Conservation (phyloP, 1,140 invertebrate genomes). For the Bombus turneri region DNA sequence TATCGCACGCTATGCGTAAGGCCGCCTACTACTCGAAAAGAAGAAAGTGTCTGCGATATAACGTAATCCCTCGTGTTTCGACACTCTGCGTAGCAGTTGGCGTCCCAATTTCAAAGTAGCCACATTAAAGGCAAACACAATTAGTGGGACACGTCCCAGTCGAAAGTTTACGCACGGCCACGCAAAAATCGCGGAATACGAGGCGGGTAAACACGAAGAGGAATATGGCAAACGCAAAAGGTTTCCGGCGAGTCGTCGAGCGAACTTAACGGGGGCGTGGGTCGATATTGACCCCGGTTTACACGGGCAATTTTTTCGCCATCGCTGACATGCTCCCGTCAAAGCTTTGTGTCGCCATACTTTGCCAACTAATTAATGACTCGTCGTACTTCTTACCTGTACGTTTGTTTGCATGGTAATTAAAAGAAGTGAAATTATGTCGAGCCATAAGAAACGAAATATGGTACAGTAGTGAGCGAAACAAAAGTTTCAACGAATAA, state of each 20-base stretch:
- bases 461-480: too few relatives aligned
- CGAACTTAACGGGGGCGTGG: background rate
- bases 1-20: too few relatives aligned
- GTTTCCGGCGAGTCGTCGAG: background rate
- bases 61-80: background rate
- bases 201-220: background rate
- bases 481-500: too few relatives aligned
- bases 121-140: conserved; percentile 4
- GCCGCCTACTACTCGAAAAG: too few relatives aligned
- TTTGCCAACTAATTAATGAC: too few relatives aligned
- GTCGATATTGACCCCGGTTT: conserved; percentile 5
- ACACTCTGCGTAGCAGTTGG: too few relatives aligned
- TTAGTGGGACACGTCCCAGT: background rate
- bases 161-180: background rate
- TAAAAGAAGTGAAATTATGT: too few relatives aligned
- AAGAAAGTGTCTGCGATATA: background rate
- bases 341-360: background rate
- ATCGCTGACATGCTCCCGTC: background rate
- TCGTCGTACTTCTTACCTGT: too few relatives aligned
- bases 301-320: conserved; percentile 2
- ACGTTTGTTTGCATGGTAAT: too few relatives aligned
- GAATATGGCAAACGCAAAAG: background rate
- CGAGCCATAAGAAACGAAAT: too few relatives aligned
- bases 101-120: background rate
- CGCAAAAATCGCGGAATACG: background rate